A percentile compares a stretch with the other conserved stretches of the same genome.
Evolutionary conservation across 2,797 vertebrate species (phyloP).

Genomic region (Valencia hispanica): DNA sequence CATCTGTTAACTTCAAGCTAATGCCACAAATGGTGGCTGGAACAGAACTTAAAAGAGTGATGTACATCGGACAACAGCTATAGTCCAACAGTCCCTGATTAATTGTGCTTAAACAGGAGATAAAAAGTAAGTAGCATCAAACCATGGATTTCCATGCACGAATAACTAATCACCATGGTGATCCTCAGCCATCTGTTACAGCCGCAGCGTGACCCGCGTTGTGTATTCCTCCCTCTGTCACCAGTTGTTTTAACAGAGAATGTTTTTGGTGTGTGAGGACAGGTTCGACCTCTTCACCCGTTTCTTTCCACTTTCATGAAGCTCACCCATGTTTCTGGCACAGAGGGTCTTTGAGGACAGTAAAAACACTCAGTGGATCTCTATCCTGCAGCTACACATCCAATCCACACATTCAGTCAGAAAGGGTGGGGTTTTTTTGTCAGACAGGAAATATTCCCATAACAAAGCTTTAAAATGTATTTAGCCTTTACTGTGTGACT

Average conservation of each 20-base stretch:
- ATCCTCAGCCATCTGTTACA: no score
- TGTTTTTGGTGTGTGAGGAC: background rate
- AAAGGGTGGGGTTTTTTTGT: background rate
- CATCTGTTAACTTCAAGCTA: background rate
- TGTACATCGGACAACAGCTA: background rate
- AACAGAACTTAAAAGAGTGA: background rate
- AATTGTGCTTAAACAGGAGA: background rate
- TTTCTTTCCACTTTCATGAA: background rate
- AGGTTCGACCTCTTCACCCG: background rate
- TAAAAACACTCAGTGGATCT: background rate
- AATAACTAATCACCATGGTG: no score
- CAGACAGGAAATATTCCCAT: background rate
- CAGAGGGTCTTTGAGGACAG: background rate
- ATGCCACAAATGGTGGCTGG: background rate
- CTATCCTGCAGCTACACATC: background rate
- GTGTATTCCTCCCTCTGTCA: no score
- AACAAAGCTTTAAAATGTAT: background rate
- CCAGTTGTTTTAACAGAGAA: no score
- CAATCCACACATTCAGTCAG: background rate
- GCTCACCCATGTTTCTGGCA: background rate
- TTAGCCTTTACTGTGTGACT: background rate
- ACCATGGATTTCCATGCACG: no score
- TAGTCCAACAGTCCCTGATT: background rate
- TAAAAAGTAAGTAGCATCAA: no score
- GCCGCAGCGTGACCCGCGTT: no score